Evolutionary conservation across 2,797 vertebrate species (phyloP).

Genomic region (Ataeniobius toweri): DNA sequence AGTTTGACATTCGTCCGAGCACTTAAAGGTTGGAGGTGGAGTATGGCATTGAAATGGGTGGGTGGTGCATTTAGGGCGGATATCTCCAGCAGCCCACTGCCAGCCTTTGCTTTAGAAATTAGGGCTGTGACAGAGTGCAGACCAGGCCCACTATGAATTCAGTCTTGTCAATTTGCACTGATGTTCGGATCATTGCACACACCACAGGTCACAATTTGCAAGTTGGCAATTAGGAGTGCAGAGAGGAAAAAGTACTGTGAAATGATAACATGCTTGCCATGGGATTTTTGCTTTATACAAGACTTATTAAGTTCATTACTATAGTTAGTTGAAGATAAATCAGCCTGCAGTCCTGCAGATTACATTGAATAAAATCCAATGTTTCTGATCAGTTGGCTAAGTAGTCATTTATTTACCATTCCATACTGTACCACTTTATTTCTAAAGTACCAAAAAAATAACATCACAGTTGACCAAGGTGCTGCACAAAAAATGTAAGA

Average conservation of each 20-base stretch:
- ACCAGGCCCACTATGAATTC: conserved; percentile 34
- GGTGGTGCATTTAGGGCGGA: conserved; percentile 12
- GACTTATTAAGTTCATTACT: conserved; percentile 32
- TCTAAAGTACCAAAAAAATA: too few relatives aligned
- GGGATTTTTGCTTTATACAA: conserved; percentile 27
- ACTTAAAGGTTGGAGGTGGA: neutral
- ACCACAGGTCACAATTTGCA: conserved; percentile 38
- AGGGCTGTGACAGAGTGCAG: conserved; percentile 25
- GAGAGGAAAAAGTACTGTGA: conserved; percentile 5
- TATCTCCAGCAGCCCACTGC: conserved; percentile 1
- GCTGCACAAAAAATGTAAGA: too few relatives aligned
- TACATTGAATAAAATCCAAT: neutral
- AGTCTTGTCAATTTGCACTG: conserved; percentile 50
- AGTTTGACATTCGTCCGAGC: conserved; percentile 1
- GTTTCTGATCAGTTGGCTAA: neutral
- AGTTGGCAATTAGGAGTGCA: conserved; percentile 46
- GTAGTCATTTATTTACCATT: neutral
- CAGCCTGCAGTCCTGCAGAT: conserved; percentile 2
- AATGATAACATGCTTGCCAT: conserved; percentile 22
- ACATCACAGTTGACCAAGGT: too few relatives aligned
- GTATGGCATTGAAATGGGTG: neutral
- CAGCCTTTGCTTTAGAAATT: conserved; percentile 42
- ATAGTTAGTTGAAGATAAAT: conserved; percentile 21
- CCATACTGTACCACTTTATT: too few relatives aligned
- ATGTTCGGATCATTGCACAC: conserved; percentile 53